These are phyloP conservation scores for Notechis scutatus DNA, from an alignment of 2,113 vertebrate species.

Conservation along the genomic window DNA sequence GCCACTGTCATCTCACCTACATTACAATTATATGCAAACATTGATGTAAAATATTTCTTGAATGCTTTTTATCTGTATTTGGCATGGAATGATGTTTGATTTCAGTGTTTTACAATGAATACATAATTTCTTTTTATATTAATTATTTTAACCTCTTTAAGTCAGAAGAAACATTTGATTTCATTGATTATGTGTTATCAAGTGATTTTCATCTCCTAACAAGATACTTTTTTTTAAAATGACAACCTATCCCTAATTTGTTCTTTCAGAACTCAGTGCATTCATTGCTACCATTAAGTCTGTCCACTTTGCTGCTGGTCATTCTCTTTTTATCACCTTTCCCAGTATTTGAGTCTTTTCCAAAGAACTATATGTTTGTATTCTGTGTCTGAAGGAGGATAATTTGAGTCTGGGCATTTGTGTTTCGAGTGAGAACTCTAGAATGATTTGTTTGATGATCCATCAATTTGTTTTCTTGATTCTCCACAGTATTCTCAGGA, in stretches of 20 bases:
- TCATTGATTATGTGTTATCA: neutral
- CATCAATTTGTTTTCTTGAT: neutral
- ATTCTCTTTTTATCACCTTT: neutral
- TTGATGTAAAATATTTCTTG: neutral
- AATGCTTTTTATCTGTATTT: neutral
- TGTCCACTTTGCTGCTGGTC: neutral
- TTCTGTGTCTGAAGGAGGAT: neutral
- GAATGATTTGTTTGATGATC: neutral
- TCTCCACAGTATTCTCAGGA: neutral
- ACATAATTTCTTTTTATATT: neutral
- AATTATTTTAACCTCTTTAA: neutral
- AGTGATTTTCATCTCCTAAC: neutral
- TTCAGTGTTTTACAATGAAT: neutral
- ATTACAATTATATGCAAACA: neutral
- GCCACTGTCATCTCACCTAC: neutral
- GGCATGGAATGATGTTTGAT: neutral
- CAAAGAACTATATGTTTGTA: neutral
- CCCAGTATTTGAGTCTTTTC: neutral
- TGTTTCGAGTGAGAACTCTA: neutral
- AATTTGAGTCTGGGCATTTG: neutral
- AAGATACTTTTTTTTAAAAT: neutral
- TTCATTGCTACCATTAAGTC: neutral
- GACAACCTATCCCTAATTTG: neutral
- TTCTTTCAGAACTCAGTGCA: neutral
- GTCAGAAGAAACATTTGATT: neutral